A percentile compares a stretch with the other conserved stretches of the same genome.
Evolutionary conservation across 1,140 invertebrate species (phyloP).

Genomic region (Protaetia brevitarsis): DNA sequence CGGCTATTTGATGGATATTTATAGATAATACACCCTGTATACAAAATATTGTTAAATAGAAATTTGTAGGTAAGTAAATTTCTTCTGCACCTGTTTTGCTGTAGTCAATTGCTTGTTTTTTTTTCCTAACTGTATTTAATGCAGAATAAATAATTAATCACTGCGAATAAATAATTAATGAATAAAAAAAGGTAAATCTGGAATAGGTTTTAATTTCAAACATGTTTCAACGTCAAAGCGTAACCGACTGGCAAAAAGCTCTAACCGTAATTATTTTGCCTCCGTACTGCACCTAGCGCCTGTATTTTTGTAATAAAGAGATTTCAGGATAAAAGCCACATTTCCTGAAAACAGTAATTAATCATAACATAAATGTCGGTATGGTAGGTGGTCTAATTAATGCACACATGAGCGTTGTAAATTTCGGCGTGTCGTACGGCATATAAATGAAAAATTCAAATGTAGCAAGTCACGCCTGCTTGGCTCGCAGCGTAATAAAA

Average conservation of each 20-base stretch:
- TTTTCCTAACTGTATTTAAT: too few relatives aligned
- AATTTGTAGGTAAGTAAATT: too few relatives aligned
- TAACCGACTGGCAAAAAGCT: not conserved
- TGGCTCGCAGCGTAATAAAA: not conserved
- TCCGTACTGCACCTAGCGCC: not conserved
- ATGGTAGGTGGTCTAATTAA: not conserved
- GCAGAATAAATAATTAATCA: too few relatives aligned
- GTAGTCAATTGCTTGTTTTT: too few relatives aligned
- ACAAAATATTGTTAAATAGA: too few relatives aligned
- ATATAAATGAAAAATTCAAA: conserved; percentile 9
- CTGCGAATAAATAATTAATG: too few relatives aligned
- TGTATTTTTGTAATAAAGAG: conserved; percentile 1
- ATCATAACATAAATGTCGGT: conserved; percentile 8
- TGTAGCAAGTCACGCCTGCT: not conserved
- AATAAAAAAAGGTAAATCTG: too few relatives aligned
- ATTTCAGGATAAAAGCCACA: conserved; percentile 15
- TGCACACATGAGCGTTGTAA: conserved; percentile 8
- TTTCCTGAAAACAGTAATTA: conserved; percentile 13
- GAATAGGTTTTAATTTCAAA: not conserved
- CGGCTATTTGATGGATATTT: too few relatives aligned
- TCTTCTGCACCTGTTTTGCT: too few relatives aligned
- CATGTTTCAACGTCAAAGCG: not conserved
- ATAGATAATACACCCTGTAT: too few relatives aligned
- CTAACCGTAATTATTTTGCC: conserved; percentile 9
- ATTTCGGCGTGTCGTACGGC: not conserved